Conservation (phyloP, 2,113 vertebrate genomes). For the Hippocampus barbouri region DNA sequence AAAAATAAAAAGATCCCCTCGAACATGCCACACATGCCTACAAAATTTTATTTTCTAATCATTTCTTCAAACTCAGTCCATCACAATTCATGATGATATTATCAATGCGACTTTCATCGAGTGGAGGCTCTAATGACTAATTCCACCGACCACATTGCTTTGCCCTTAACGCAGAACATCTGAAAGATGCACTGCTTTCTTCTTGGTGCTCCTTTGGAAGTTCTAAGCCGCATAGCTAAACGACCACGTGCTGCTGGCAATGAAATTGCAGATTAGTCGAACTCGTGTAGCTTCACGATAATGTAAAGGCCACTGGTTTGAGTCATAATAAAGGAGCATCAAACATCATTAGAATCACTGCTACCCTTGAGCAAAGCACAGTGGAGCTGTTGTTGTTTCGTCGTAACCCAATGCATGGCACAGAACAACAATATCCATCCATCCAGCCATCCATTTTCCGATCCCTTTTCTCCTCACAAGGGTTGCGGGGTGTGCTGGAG, state of each 20-base stretch:
- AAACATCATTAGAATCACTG: neutral
- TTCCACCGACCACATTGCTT: neutral
- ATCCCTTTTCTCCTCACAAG: too few relatives aligned
- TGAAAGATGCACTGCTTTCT: conserved; percentile 4
- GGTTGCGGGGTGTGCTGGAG: too few relatives aligned
- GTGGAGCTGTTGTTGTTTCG: neutral
- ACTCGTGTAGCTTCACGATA: neutral
- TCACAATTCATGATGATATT: neutral
- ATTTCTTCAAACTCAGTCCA: too few relatives aligned
- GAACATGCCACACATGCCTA: too few relatives aligned
- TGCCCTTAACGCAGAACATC: neutral
- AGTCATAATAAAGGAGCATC: neutral
- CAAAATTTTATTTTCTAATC: too few relatives aligned
- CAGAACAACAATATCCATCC: neutral
- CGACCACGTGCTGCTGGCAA: conserved; percentile 1
- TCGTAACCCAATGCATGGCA: neutral
- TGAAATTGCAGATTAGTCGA: neutral
- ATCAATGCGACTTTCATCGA: neutral
- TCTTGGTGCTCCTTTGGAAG: conserved; percentile 20
- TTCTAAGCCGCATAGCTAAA: neutral
- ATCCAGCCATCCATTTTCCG: too few relatives aligned
- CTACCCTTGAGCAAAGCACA: neutral
- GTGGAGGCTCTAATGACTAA: neutral
- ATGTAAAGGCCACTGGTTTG: neutral
- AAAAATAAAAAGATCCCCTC: neutral